Conservation (phyloP, 2,888 invertebrate genomes). For the Chelonus formosanus region DNA sequence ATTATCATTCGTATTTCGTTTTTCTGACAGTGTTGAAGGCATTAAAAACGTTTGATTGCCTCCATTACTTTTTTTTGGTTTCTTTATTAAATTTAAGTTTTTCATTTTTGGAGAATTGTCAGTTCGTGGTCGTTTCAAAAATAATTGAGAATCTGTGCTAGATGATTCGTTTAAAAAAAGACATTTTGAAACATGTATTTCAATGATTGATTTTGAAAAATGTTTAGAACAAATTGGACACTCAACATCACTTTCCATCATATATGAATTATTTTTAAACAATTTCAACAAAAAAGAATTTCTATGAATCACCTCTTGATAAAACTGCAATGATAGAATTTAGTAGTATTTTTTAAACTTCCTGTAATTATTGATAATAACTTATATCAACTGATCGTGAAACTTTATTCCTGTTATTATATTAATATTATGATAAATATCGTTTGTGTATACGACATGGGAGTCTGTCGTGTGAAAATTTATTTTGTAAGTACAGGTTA, state of each 20-base stretch:
- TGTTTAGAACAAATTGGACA: conserved; percentile 75
- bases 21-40: background rate
- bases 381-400: too few species aligned
- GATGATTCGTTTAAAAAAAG: conserved; percentile 71
- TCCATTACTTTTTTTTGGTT: conserved; percentile 31
- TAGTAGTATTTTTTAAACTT: too few species aligned
- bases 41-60: conserved; percentile 2
- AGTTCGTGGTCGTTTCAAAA: conserved; percentile 42
- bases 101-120: conserved; percentile 29
- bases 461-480: too few species aligned
- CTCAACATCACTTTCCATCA: conserved; percentile 45
- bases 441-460: too few species aligned
- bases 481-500: too few species aligned
- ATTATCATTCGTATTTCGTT: conserved; percentile 17
- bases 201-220: conserved; percentile 68
- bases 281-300: too few species aligned
- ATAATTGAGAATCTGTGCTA: conserved; percentile 32
- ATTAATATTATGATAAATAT: too few species aligned
- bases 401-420: too few species aligned
- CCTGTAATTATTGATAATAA: too few species aligned
- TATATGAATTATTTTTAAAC: background rate
- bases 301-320: too few species aligned
- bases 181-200: conserved; percentile 76
- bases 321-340: too few species aligned
- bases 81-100: conserved; percentile 39